Percentiles rank a stretch among this genome's conserved stretches.
Evolutionary conservation across 2,113 vertebrate species (phyloP).

Genomic region (Ancistrus triradiatus): DNA sequence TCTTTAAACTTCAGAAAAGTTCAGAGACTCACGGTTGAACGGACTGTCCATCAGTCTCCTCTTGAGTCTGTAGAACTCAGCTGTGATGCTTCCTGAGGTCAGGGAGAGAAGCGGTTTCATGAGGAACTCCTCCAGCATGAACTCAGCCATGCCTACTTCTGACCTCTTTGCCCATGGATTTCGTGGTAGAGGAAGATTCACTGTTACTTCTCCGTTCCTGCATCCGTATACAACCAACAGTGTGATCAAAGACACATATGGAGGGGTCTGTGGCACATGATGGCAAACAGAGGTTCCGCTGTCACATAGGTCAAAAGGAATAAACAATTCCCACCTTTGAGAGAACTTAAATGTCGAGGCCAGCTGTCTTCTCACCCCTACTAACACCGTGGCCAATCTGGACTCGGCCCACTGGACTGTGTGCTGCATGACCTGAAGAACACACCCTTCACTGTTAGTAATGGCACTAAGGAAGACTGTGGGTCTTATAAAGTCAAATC

Average conservation of each 20-base stretch:
- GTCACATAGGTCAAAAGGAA: not conserved
- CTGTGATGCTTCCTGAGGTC: constrained; percentile 57
- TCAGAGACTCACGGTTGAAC: constrained; percentile 61
- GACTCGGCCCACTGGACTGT: constrained; percentile 63
- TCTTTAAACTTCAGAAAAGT: not conserved
- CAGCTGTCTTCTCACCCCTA: constrained; percentile 61
- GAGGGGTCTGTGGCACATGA: no score
- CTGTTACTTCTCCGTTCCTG: constrained; percentile 64
- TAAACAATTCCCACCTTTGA: constrained; percentile 52
- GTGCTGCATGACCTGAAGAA: constrained; percentile 62
- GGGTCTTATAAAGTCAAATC: no score
- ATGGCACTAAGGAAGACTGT: no score
- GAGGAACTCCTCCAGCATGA: constrained; percentile 76
- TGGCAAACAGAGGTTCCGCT: no score
- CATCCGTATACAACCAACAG: constrained; percentile 26
- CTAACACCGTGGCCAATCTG: constrained; percentile 56
- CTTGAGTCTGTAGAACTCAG: constrained; percentile 71
- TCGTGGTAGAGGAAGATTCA: constrained; percentile 63
- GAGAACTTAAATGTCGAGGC: constrained; percentile 61
- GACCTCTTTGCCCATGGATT: constrained; percentile 46
- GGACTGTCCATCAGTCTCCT: constrained; percentile 75
- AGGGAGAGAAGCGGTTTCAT: constrained; percentile 65
- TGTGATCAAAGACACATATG: no score
- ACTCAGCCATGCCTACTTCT: constrained; percentile 60
- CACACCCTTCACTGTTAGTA: not conserved